A percentile compares a stretch with the other conserved stretches of the same genome.
phyloP scores from a whole-genome alignment of 2,113 vertebrate genomes.

The Lophura nycthemera region DNA sequence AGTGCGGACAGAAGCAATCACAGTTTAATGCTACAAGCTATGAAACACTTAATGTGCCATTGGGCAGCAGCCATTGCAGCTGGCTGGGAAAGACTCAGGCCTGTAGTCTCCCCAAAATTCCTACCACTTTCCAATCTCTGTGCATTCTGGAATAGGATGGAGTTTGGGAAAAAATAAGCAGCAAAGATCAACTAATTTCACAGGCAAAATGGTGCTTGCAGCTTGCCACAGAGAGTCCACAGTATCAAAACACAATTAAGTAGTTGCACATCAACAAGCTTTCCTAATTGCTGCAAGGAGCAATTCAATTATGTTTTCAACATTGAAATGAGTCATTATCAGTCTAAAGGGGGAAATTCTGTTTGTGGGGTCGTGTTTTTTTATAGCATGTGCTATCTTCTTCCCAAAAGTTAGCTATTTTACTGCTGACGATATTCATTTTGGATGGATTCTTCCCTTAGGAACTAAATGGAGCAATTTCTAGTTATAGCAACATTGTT shows the following conservation, averaged over 20 bases:
- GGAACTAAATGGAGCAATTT: constrained; percentile 13
- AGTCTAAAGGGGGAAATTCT: constrained; percentile 49
- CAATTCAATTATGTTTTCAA: constrained; percentile 63
- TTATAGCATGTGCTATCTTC: constrained; percentile 25
- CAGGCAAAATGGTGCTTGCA: background rate
- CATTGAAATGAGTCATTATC: constrained; percentile 58
- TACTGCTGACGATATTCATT: constrained; percentile 37
- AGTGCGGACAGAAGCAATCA: background rate
- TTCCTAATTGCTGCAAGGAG: constrained; percentile 67
- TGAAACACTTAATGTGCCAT: background rate
- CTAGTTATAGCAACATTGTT: background rate
- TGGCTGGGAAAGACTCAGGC: background rate
- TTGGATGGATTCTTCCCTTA: constrained; percentile 31
- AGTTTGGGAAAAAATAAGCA: background rate
- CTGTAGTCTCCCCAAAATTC: background rate
- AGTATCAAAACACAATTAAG: constrained; percentile 67
- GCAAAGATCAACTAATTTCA: constrained; percentile 11
- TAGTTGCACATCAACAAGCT: constrained; percentile 35
- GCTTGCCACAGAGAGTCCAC: background rate
- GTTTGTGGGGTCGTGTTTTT: constrained; percentile 31
- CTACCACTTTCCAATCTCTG: background rate
- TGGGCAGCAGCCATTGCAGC: background rate
- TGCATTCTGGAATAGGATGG: background rate
- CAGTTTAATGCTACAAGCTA: background rate
- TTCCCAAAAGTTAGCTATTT: constrained; percentile 50